phyloP scores from a whole-genome alignment of 1,140 invertebrate genomes.

The Formica selysi region DNA sequence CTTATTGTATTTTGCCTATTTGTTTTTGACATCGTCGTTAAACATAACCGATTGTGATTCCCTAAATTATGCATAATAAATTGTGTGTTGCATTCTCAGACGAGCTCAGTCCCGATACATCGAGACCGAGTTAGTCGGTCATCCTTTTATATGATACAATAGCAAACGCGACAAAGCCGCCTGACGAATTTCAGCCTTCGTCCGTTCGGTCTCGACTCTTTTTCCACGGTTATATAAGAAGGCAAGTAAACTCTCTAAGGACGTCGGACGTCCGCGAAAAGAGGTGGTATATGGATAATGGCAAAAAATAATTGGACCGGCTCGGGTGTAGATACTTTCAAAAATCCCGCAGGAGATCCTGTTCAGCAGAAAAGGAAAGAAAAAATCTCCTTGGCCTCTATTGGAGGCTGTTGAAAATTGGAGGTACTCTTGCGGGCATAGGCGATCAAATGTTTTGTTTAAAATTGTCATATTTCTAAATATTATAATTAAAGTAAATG shows the following conservation, averaged over 20 bases:
- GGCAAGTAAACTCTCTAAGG: slow-evolving; percentile 55
- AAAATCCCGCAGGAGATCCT: slow-evolving; percentile 51
- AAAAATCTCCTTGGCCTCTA: slow-evolving; percentile 55
- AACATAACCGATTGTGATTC: slow-evolving; percentile 2
- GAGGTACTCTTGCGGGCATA: neutral
- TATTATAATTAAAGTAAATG: neutral
- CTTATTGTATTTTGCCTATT: neutral
- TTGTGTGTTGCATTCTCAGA: slow-evolving; percentile 36
- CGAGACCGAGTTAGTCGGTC: slow-evolving; percentile 47
- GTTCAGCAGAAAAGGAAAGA: slow-evolving; percentile 45
- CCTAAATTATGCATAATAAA: slow-evolving; percentile 42
- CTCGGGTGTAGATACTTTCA: slow-evolving; percentile 62
- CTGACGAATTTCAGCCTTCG: slow-evolving; percentile 37
- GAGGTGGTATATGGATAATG: slow-evolving; percentile 45
- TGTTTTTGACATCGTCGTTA: neutral
- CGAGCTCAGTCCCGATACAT: slow-evolving; percentile 24
- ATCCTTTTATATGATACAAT: slow-evolving; percentile 60
- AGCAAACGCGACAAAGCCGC: slow-evolving; percentile 53
- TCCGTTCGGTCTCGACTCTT: neutral
- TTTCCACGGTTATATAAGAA: slow-evolving; percentile 38
- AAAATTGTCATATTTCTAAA: neutral
- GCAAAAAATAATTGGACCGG: slow-evolving; percentile 72
- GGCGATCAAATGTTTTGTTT: neutral
- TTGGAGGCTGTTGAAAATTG: slow-evolving; percentile 43
- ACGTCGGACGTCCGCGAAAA: slow-evolving; percentile 23